Evolutionary conservation across 2,113 vertebrate genomes (phyloP).

Genomic region (Xyrauchen texanus): DNA sequence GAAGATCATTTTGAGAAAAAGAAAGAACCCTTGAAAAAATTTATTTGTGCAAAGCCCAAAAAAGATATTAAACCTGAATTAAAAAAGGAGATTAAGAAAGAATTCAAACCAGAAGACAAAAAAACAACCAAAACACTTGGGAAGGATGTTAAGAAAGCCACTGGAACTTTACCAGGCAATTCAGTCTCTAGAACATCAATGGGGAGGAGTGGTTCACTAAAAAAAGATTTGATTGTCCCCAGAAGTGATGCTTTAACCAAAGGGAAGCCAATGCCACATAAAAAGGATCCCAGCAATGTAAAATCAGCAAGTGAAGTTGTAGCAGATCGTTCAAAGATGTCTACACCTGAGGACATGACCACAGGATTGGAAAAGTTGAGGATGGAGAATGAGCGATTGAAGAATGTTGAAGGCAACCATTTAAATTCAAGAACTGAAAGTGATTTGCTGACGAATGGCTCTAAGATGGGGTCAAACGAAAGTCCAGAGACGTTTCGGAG

Average conservation of each 20-base stretch:
- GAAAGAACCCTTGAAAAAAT: conserved; percentile 67
- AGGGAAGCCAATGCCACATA: conserved; percentile 57
- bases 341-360: conserved; percentile 68
- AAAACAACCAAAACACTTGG: conserved; percentile 54
- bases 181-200: conserved; percentile 58
- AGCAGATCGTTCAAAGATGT: conserved; percentile 66
- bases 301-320: conserved; percentile 36
- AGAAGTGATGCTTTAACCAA: conserved; percentile 64
- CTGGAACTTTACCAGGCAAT: conserved; percentile 20
- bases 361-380: conserved; percentile 60
- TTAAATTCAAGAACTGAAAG: conserved; percentile 50
- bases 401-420: conserved; percentile 54
- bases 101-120: conserved; percentile 74
- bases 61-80: conserved; percentile 73
- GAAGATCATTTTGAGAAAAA: conserved; percentile 67
- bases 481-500: conserved; percentile 71
- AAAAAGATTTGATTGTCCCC: conserved; percentile 62
- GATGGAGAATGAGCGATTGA: conserved; percentile 35
- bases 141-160: conserved; percentile 70
- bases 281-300: conserved; percentile 64
- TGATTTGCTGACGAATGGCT: conserved; percentile 11
- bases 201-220: conserved; percentile 55
- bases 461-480: conserved; percentile 22
- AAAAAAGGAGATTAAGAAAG: conserved; percentile 74
- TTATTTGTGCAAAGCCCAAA: conserved; percentile 68